Percentiles rank a stretch among this genome's conserved stretches.
These are phyloP conservation scores for Lordiphosa stackelbergi DNA, from an alignment of 1,140 invertebrate genomes.

Conservation along the genomic window DNA sequence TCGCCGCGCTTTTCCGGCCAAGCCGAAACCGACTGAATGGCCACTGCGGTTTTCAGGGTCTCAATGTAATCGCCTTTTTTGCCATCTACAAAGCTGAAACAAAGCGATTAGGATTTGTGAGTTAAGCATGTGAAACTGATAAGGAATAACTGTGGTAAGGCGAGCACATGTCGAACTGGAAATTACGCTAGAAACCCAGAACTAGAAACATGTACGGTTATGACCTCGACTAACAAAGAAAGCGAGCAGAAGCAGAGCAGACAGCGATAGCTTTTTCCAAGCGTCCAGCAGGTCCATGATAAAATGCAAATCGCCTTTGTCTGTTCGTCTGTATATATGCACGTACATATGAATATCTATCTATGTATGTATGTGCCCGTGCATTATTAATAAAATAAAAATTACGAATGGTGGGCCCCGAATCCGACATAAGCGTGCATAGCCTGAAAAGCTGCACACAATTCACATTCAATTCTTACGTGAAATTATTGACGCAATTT, in stretches of 20 bases:
- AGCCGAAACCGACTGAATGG: constrained; percentile 97
- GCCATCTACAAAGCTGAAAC: constrained; percentile 54
- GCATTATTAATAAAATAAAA: constrained; percentile 7
- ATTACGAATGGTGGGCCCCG: too few relatives aligned
- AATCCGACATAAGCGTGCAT: too few relatives aligned
- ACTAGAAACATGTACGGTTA: neutral
- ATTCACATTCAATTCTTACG: too few relatives aligned
- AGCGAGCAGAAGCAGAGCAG: constrained; percentile 5
- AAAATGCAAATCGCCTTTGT: constrained; percentile 33
- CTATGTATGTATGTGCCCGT: constrained; percentile 9
- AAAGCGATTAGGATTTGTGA: constrained; percentile 30
- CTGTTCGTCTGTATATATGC: constrained; percentile 8
- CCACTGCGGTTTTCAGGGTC: constrained; percentile 90
- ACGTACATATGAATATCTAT: neutral
- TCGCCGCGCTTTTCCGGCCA: constrained; percentile 77
- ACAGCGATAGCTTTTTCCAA: constrained; percentile 1
- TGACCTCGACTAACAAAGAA: constrained; percentile 3
- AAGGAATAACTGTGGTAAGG: neutral
- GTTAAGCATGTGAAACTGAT: constrained; percentile 19
- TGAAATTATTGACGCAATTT: too few relatives aligned
- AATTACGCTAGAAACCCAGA: neutral
- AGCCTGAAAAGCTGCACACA: too few relatives aligned
- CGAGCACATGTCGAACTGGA: constrained; percentile 4
- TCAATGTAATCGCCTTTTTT: constrained; percentile 83
- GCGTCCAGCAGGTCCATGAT: constrained; percentile 8